Evolutionary conservation across 1,140 invertebrate species (phyloP), one percentile per base, ranked within the genome.

Genomic region (Eubasilissa regina): DNA sequence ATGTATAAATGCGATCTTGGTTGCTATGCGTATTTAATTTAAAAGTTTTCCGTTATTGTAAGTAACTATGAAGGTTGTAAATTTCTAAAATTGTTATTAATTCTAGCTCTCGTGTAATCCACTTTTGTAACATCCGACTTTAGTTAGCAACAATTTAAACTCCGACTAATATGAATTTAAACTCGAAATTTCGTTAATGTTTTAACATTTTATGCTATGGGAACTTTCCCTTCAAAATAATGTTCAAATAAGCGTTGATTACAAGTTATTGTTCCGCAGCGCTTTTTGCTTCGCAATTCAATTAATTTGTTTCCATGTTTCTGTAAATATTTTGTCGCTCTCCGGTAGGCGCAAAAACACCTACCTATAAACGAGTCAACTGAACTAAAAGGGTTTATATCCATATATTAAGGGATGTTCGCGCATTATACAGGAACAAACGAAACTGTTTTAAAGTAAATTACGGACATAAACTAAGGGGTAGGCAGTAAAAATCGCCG

Each of bases 161-260:
- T 68, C 15, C 64, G 19, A 47, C 64, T n/a, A 47, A 68, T 68
- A 44, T 21, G 64, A 68, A 47, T 51, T 51, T 51, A 13, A 15
- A 51, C 48, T 51, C 48, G 48, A 51, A 51, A 17, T 68, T 68
- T 12, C 25, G 62, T 68, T 10, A 68, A 68, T 68, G 44, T 48
- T 68, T 68, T 12, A 19, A 68, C 64, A 68, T 68, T 68, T 48
- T 44, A 68, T 48, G 64, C 44, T 68, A 48, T 68, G 64, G 43
- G 35, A 68, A 68, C n/a, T 68, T 68, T 15, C n/a, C 7, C 48
- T 51, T 48, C 43, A 45, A 68, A 68, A 68, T 43, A 70, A 81
- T 81, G 73, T 81, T 76, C 77, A 81, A 81, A 78, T 81, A 51
- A 76, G 80, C 77, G 45, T 77, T 81, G 80, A 81, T 81, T 81